Evolutionary conservation across 1,140 invertebrate genomes (phyloP), one percentile per base, ranked within the genome.

Genomic region (Drosophila nebulosa): DNA sequence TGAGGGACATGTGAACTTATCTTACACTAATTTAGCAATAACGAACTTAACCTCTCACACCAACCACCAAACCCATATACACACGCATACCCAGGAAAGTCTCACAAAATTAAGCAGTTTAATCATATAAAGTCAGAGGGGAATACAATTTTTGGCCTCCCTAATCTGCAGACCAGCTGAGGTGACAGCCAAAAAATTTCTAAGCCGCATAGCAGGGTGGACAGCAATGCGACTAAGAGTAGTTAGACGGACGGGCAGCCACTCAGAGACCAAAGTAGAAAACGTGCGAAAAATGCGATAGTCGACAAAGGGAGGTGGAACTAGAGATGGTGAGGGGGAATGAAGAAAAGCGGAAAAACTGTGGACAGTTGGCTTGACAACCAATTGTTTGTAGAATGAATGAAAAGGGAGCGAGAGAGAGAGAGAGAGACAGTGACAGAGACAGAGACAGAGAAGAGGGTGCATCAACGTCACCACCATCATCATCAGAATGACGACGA

Each of bases 321-420:
- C 27, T 30, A 9, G 7, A 30, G 27, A 30, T 30, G 27, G 18
- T 1, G 16, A 42, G 16, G 16, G 39, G 14, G 14, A 16, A 42
- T 16, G 18, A 75, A 50, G 71, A 74, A 74, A 74, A 62, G 39
- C 50, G 71, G 71, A 74, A 85, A 84, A 85, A 84, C 76, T 73
- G 68, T 79, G 72, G 80, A 85, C 80, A 85, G 81, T 81, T 85
- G 80, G 81, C 39, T 73, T 86, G 81, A 84, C 79, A 84, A 84
- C 80, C 80, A 86, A 85, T 86, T 85, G 80, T 80, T 84, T 62
- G 64, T 64, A 10, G 39, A 46, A 21, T 46, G 63, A 61, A 58
- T 51, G 58, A 46, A 61, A n/a, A n/a, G n/a, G n/a, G n/a, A n/a
- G n/a, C n/a, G n/a, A n/a, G n/a, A n/a, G 68, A 62, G 58, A 46